These are phyloP conservation scores for Morpho achilles DNA, from an alignment of 2,888 invertebrate species.

Conservation along the genomic window DNA sequence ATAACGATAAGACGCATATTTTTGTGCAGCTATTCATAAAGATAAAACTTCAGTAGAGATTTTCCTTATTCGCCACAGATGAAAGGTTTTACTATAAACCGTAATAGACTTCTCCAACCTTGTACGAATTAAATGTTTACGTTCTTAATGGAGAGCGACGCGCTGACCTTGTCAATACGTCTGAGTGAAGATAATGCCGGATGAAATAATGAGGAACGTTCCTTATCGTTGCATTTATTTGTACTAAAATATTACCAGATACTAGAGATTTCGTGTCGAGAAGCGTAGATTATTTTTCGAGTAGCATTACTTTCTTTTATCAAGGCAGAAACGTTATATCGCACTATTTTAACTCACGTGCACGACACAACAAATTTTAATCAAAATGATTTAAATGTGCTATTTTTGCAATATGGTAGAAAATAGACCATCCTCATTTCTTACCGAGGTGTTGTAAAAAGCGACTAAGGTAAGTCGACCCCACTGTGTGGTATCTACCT, in stretches of 20 bases:
- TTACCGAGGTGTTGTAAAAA: too few species aligned
- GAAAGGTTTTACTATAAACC: conserved; percentile 28
- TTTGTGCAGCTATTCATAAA: conserved; percentile 5
- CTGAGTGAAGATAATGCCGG: conserved; percentile 49
- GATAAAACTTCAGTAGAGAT: conserved; percentile 1
- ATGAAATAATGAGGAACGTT: conserved; percentile 36
- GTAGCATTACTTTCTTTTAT: background rate
- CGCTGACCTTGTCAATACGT: conserved; percentile 49
- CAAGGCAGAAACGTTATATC: too few species aligned
- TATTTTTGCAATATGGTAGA: too few species aligned
- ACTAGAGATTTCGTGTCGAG: conserved; percentile 1
- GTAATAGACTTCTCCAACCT: conserved; percentile 28
- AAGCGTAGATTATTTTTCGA: background rate
- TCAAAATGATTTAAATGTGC: too few species aligned
- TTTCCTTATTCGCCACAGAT: conserved; percentile 20
- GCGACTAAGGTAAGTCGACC: too few species aligned
- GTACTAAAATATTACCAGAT: conserved; percentile 2
- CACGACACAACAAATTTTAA: too few species aligned
- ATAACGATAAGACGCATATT: background rate
- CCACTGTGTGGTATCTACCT: too few species aligned
- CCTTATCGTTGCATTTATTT: conserved; percentile 1
- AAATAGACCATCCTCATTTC: too few species aligned
- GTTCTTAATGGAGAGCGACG: conserved; percentile 32
- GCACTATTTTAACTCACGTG: too few species aligned
- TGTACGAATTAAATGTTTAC: conserved; percentile 34